These are phyloP conservation scores for Centrocercus urophasianus DNA, from an alignment of 2,113 vertebrate species.

Conservation along the genomic window DNA sequence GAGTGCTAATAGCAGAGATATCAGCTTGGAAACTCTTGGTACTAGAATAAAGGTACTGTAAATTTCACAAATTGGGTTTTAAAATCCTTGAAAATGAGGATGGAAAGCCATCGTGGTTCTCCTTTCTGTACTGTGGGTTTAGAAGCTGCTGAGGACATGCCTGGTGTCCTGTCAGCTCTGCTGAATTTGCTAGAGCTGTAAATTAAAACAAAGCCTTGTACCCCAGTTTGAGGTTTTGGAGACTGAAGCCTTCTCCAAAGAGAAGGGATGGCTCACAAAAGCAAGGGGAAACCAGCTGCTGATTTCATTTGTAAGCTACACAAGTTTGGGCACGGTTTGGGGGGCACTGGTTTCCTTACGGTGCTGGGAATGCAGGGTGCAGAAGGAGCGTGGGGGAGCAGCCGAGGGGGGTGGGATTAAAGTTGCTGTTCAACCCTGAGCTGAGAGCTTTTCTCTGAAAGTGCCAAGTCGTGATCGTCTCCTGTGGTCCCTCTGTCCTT, in stretches of 20 bases:
- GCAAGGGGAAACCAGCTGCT: not conserved
- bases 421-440: not conserved
- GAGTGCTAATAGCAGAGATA: not conserved
- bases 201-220: not conserved
- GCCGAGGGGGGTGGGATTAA: not conserved
- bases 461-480: fast-evolving
- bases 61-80: not conserved
- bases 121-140: not conserved
- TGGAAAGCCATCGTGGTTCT: not conserved
- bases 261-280: not conserved
- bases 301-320: not conserved
- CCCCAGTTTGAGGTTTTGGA: not conserved
- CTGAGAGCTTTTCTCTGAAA: not conserved
- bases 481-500: fast-evolving
- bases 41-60: not conserved
- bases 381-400: fast-evolving
- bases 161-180: not conserved
- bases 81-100: not conserved
- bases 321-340: not conserved
- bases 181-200: not conserved
- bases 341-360: not conserved
- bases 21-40: not conserved
- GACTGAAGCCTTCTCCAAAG: not conserved
- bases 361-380: not conserved
- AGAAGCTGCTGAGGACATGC: not conserved